Evolutionary conservation across 2,797 vertebrate genomes (phyloP).

Genomic region (Sebastes matsubarae): DNA sequence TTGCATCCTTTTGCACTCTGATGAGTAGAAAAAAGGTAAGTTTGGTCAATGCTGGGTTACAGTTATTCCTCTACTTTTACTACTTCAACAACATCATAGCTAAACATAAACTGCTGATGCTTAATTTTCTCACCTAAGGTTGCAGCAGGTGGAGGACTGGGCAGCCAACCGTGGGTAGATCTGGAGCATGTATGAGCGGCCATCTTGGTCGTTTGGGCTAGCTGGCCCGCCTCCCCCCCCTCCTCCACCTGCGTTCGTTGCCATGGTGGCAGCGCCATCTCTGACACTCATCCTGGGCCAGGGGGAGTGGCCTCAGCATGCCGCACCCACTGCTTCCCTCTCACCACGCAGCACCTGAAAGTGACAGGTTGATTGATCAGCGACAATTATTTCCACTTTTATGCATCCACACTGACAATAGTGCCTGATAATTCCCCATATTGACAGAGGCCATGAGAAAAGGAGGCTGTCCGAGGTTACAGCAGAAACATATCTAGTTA

Average conservation of each 20-base stretch:
- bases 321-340: conserved; percentile 80
- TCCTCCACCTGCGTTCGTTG: conserved; percentile 74
- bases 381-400: not conserved
- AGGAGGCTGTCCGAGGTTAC: not conserved
- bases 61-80: not conserved
- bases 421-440: not conserved
- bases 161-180: conserved; percentile 90
- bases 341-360: conserved; percentile 84
- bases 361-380: conserved; percentile 19
- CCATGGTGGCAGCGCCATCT: conserved; percentile 85
- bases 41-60: not conserved
- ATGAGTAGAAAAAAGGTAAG: conserved; percentile 25
- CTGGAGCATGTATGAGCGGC: conserved; percentile 88
- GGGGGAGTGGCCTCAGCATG: conserved; percentile 88
- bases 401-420: not conserved
- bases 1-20: conserved; percentile 91
- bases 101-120: not conserved
- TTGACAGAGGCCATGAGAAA: not conserved
- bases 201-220: conserved; percentile 83
- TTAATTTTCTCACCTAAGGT: conserved; percentile 69
- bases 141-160: conserved; percentile 85
- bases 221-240: conserved; percentile 75
- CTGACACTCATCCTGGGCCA: conserved; percentile 95
- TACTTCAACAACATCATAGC: not conserved
- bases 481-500: not conserved